Conservation (phyloP, 2,888 invertebrate species). For the Pristionchus japonicus region DNA sequence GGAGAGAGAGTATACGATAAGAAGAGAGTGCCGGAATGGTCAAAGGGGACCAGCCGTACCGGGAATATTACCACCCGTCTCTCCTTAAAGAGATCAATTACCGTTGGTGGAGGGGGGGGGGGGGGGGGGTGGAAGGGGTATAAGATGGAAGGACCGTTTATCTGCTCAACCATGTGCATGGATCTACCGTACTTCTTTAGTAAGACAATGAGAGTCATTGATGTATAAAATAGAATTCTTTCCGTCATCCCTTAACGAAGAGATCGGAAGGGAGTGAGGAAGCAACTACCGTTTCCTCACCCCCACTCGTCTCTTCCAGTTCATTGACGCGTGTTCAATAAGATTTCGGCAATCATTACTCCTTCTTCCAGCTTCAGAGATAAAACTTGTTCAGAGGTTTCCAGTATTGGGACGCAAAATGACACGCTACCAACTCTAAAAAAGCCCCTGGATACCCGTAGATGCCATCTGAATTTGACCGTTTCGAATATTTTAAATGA, state of each 20-base stretch:
- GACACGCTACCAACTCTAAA: too few relatives aligned
- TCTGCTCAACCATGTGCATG: background rate
- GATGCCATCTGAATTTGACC: too few relatives aligned
- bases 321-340: background rate
- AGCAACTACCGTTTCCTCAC: conserved; percentile 32
- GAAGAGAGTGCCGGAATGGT: conserved; percentile 19
- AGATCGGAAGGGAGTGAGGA: conserved; percentile 9
- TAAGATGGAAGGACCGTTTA: background rate
- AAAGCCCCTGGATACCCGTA: too few relatives aligned
- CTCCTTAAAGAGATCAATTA: conserved; percentile 29
- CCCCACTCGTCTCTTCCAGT: background rate
- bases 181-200: background rate
- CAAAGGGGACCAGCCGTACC: conserved; percentile 16
- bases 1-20: conserved; percentile 15
- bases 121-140: background rate
- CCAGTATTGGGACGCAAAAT: too few relatives aligned
- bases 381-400: too few relatives aligned
- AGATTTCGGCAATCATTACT: background rate
- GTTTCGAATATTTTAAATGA: too few relatives aligned
- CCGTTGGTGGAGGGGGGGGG: background rate
- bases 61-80: conserved; percentile 37
- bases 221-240: background rate
- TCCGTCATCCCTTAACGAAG: background rate
- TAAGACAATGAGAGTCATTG: background rate
- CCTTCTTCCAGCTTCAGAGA: background rate